A percentile compares a stretch with the other conserved stretches of the same genome.
Conservation (phyloP, 2,113 vertebrate species). For the Rafetus swinhoei region DNA sequence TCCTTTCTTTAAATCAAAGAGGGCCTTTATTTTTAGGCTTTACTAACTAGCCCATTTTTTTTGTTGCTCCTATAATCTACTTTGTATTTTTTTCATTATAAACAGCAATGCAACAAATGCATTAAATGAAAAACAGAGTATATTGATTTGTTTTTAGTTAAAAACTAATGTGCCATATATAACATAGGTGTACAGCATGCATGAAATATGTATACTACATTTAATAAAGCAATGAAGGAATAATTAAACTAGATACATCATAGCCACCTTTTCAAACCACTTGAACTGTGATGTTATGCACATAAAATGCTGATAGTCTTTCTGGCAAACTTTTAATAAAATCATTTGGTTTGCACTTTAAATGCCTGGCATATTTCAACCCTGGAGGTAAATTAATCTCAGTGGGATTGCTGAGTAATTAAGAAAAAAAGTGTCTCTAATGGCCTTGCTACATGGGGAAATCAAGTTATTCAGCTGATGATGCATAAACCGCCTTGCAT, state of each 20-base stretch:
- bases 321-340: slow-evolving; percentile 45
- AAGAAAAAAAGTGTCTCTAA: slow-evolving; percentile 58
- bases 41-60: slow-evolving; percentile 40
- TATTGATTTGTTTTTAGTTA: slow-evolving; percentile 58
- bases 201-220: neutral
- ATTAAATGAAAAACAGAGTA: slow-evolving; percentile 37
- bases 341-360: slow-evolving; percentile 41
- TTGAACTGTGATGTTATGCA: neutral
- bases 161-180: slow-evolving; percentile 38
- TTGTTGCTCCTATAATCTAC: slow-evolving; percentile 38
- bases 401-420: slow-evolving; percentile 62
- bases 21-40: slow-evolving; percentile 33
- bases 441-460: slow-evolving; percentile 35
- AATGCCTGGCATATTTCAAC: slow-evolving; percentile 44
- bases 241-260: slow-evolving; percentile 18
- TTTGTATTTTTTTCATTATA: neutral
- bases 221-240: slow-evolving; percentile 19
- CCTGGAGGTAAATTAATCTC: slow-evolving; percentile 61
- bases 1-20: slow-evolving; percentile 28
- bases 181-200: slow-evolving; percentile 9
- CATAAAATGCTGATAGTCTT: neutral
- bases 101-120: neutral
- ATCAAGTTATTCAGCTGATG: neutral
- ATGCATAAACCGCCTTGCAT: slow-evolving; percentile 21
- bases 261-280: neutral